Conservation (phyloP, 2,797 vertebrate genomes). For the Peromyscus attwateri region DNA sequence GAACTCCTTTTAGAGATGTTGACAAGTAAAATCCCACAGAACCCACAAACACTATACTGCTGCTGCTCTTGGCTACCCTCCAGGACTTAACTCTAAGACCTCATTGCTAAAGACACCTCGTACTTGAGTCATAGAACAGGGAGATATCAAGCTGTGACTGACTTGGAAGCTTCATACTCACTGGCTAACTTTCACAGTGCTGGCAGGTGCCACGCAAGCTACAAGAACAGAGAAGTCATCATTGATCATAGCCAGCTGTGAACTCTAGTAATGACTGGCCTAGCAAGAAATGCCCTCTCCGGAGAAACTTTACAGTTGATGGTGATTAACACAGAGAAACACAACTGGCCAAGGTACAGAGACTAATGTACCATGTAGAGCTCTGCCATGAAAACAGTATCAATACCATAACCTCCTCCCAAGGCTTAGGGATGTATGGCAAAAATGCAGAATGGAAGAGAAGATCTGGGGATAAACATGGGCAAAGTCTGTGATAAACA, state of each 20-base stretch:
- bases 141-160: neutral
- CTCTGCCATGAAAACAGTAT: neutral
- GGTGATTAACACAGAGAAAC: neutral
- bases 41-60: neutral
- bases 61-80: neutral
- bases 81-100: neutral
- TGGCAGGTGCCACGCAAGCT: neutral
- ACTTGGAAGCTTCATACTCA: neutral
- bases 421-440: neutral
- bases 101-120: neutral
- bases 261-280: neutral
- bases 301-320: neutral
- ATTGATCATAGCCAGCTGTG: neutral
- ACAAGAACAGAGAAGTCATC: neutral
- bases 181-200: neutral
- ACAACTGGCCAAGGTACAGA: neutral
- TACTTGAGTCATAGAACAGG: neutral
- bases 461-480: neutral
- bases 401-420: neutral
- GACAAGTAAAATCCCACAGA: neutral
- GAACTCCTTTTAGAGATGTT: neutral
- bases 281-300: neutral
- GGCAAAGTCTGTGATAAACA: neutral
- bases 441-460: neutral
- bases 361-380: neutral